Evolutionary conservation across 37 sponge, comb jelly and placozoan species (phyloP), one percentile per base, ranked within the genome.

Genomic region (Crambe crambe): DNA sequence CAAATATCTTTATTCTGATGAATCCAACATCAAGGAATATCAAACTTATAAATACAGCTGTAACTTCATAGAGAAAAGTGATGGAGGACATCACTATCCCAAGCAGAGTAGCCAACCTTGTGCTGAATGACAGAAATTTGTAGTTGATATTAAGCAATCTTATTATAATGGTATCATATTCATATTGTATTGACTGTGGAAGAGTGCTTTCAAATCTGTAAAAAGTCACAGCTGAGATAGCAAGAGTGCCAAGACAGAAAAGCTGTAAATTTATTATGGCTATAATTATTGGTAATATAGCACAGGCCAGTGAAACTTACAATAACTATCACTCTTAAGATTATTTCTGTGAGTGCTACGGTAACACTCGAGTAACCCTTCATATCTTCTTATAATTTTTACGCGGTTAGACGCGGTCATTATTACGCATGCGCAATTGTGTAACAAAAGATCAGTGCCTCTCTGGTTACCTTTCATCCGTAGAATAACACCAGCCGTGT

Each of bases 1-100:
- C 83, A 73, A 82, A 73, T 58, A 37, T 72, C 74, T 62, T 62
- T 31, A 37, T 12, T 35, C 73, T 82, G 66, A 73, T 43, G 32
- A 82, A 51, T 4, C 83, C 83, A 63, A 82, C 41, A 29, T 82
- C 73, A 27, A 75, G 5, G 21, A 84, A 70, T 37, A 70, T 75
- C 20, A 84, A 26, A n/a, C 64, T 30, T 15, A 84, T 76, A 68
- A 75, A 44, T 3, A 47, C 72, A 61, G 72, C 57, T 1, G 39
- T 20, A 36, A 75, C 23, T 39, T 47, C 77, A 34, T 32, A 56
- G 30, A 75, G 38, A 20, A 84, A 5, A 27, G 66, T 40, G 8
- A 76, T 2, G 22, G 34, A 22, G 37, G 59, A 70, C 36, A 58
- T 23, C 17, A 23, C 62, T 25, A 81, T n/a, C 6, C 27, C 37